A percentile compares a stretch with the other conserved stretches of the same genome.
phyloP scores from a whole-genome alignment of 2,113 vertebrate species.

The Bos javanicus region DNA sequence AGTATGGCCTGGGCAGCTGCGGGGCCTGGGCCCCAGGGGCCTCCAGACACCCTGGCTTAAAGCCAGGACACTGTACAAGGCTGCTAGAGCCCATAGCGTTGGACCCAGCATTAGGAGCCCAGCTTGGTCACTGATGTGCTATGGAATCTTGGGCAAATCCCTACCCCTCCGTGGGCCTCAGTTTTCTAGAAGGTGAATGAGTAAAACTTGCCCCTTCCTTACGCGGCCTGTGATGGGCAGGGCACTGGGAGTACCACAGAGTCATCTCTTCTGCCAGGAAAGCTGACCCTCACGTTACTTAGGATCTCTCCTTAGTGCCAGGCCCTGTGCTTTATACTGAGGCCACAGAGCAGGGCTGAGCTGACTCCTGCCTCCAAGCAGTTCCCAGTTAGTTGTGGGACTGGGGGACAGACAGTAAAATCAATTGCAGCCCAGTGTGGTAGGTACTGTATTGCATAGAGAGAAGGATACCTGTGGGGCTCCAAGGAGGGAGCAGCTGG shows the following conservation, averaged over 20 bases:
- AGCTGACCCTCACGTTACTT: neutral
- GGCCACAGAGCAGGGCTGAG: neutral
- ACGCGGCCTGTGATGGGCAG: neutral
- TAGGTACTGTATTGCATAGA: neutral
- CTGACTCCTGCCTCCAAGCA: neutral
- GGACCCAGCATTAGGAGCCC: neutral
- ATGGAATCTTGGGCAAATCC: neutral
- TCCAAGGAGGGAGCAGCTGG: neutral
- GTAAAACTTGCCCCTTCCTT: neutral
- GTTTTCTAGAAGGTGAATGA: neutral
- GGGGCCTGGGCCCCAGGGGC: neutral
- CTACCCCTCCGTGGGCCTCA: neutral
- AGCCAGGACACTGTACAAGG: neutral
- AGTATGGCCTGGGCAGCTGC: conserved; percentile 17
- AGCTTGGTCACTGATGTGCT: neutral
- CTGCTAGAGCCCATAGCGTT: neutral
- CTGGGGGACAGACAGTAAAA: neutral
- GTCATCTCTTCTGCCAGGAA: neutral
- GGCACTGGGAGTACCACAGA: neutral
- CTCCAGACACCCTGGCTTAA: neutral
- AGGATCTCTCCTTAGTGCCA: neutral
- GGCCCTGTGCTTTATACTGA: neutral
- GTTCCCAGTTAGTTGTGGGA: neutral
- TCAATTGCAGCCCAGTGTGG: neutral
- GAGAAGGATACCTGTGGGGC: neutral